Base-by-base conservation (phyloP, 2,797 vertebrate genomes). In the Sciaenops ocellatus region DNA sequence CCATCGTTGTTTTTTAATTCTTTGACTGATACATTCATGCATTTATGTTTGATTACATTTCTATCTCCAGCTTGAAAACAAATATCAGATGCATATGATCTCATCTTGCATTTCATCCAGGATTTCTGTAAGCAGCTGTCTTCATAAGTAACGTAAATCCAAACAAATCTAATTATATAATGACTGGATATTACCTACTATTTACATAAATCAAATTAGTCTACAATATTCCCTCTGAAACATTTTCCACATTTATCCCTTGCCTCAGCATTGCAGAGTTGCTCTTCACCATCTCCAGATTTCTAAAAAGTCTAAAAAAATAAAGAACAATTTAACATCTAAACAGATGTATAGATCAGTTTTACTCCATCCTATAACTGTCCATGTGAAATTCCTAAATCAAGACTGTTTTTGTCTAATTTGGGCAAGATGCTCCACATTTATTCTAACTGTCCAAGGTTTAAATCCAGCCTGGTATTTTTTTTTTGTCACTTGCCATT, bases 91-190 rank as follows among this genome's bases (percentile, higher is more conserved):
- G 69, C 70, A 65, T 56, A 84, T 87, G 87, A 84, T 80, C 78
- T 89, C 85, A 85, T 85, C 51, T 69, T n/a, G 55, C 56, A 51
- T 85, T 79, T 77, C 59, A 56, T 85, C 77, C 76, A 78, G 72
- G 78, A 46, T 68, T 76, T 82, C 46, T 67, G 52, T 13, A 57
- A 76, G 75, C 74, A 70, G 73, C 78, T 78, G 80, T 77, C 76
- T 89, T 67, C 71, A 55, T 67, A 81, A 77, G 76, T 62, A 79
- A 88, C 56, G 59, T 87, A 90, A 91, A 93, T 92, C 82, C 77
- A 60, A 73, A 77, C 79, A 87, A 90, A 88, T 83, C 54, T 28
- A 88, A 88, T 86, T 84, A 91, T 69, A 60, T 44, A 57, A 83
- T 79, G 65, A 88, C 65, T 79, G 65, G 17, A 84, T 80, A 72